phyloP scores from a whole-genome alignment of 2,797 vertebrate species.

The Liasis olivaceus region DNA sequence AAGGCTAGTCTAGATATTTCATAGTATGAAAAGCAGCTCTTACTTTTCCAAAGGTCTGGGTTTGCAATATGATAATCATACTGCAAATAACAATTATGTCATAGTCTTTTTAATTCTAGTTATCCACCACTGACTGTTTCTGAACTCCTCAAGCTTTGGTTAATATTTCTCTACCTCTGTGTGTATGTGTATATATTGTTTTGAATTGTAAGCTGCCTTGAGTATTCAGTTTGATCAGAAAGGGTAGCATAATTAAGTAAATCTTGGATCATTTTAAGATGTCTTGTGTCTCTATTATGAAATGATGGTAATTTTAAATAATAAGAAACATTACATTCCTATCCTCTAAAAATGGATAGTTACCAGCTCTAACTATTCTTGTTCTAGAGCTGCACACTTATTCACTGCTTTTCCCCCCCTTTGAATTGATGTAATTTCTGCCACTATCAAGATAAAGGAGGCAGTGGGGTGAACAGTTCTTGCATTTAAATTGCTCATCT shows the following conservation, averaged over 20 bases:
- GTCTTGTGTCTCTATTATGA: neutral
- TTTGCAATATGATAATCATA: neutral
- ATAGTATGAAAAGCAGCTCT: accelerated
- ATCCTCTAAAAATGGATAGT: neutral
- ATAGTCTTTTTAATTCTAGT: neutral
- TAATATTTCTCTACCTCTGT: neutral
- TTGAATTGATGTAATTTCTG: neutral
- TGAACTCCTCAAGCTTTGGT: neutral
- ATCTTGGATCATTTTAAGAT: neutral
- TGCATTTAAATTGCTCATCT: neutral
- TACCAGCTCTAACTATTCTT: neutral
- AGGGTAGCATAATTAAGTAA: neutral
- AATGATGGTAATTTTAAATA: neutral
- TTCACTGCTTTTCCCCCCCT: neutral
- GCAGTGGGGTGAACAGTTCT: neutral
- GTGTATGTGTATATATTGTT: neutral
- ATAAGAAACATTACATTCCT: neutral
- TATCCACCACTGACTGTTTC: neutral
- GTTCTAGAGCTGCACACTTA: neutral
- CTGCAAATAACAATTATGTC: neutral
- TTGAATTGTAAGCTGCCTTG: neutral
- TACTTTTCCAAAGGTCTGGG: neutral
- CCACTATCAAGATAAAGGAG: neutral
- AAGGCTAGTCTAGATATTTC: neutral
- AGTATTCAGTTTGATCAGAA: neutral